Evolutionary conservation across 2,888 invertebrate genomes (phyloP).

Genomic region (Hermodice carunculata): DNA sequence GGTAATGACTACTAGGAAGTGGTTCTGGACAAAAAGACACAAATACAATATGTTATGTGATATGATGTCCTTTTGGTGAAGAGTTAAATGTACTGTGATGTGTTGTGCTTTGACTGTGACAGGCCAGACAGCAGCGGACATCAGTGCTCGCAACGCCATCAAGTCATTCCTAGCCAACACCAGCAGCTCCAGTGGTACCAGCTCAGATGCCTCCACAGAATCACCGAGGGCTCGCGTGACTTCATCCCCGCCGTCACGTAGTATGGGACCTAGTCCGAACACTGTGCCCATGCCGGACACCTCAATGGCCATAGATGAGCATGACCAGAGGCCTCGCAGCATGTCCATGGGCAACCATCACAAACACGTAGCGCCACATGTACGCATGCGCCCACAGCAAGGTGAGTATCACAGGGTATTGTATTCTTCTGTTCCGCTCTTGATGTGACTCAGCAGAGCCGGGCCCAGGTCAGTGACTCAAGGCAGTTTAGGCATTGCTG

Average conservation of each 20-base stretch:
- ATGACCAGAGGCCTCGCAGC: slow-evolving; percentile 11
- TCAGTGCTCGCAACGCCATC: slow-evolving; percentile 9
- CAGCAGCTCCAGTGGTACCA: slow-evolving; percentile 18
- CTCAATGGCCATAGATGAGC: not conserved
- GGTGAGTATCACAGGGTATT: too few species aligned
- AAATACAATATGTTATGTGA: too few species aligned
- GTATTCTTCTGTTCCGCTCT: too few species aligned
- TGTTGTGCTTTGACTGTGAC: not conserved
- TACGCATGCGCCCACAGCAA: too few species aligned
- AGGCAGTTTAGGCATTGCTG: too few species aligned
- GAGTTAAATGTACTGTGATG: too few species aligned
- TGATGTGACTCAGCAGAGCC: too few species aligned
- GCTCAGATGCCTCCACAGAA: slow-evolving; percentile 17
- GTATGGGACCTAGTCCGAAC: not conserved
- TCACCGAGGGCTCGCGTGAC: slow-evolving; percentile 19
- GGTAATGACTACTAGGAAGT: too few species aligned
- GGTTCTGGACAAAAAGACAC: too few species aligned
- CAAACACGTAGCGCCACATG: too few species aligned
- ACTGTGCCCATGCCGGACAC: not conserved
- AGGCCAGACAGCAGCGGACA: slow-evolving; percentile 5
- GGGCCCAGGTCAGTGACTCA: too few species aligned
- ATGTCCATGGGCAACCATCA: slow-evolving; percentile 26
- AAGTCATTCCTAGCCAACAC: slow-evolving; percentile 22
- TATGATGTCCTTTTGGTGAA: too few species aligned
- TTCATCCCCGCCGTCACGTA: not conserved